phyloP scores from a whole-genome alignment of 2,113 vertebrate genomes.

The Hippoglossus stenolepis region DNA sequence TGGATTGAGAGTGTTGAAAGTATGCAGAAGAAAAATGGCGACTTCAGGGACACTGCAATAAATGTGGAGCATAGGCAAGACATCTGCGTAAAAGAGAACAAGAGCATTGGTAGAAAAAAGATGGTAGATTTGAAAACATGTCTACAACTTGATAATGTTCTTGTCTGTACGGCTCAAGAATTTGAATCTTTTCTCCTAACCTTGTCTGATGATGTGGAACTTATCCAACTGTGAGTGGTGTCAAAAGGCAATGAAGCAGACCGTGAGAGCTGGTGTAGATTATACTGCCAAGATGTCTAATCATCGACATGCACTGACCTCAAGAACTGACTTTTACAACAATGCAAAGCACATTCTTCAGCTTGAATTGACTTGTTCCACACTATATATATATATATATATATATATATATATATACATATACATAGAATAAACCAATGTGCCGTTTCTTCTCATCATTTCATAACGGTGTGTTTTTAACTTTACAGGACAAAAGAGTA shows the following conservation, averaged over 20 bases:
- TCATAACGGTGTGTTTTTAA: conserved; percentile 1
- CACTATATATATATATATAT: background rate
- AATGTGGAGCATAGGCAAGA: conserved; percentile 1
- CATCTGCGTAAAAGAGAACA: conserved; percentile 7
- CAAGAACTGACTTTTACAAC: background rate
- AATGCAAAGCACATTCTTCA: conserved; percentile 4
- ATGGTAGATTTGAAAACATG: conserved; percentile 1
- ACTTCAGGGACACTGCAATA: background rate
- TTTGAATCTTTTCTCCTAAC: conserved; percentile 9
- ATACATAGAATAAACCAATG: background rate
- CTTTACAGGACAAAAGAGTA: conserved; percentile 91
- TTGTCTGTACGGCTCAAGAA: background rate
- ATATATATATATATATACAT: background rate
- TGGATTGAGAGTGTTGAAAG: background rate
- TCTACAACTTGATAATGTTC: conserved; percentile 18
- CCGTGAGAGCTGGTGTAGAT: background rate
- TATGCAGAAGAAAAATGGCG: conserved; percentile 6
- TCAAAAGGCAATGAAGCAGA: background rate
- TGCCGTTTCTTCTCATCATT: background rate
- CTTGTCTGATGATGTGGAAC: background rate
- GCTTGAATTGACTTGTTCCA: conserved; percentile 1
- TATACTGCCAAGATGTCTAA: background rate
- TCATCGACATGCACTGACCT: conserved; percentile 2
- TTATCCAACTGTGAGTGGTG: background rate
- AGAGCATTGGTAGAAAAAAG: background rate